These are phyloP conservation scores for Drosophila burlai DNA, from an alignment of 1,140 invertebrate genomes.

Conservation along the genomic window DNA sequence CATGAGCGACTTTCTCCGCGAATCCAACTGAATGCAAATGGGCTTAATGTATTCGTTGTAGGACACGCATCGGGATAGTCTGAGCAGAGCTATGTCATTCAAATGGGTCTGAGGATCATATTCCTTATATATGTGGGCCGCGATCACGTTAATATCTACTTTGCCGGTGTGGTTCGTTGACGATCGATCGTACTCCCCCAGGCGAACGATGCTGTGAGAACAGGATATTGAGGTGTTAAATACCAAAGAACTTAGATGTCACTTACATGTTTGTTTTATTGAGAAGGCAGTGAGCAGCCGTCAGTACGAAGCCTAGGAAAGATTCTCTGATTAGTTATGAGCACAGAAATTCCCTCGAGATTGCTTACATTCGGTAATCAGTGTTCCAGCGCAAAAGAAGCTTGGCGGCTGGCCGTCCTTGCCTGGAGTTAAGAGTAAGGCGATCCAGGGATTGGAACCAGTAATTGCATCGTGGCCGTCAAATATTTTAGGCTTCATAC, in stretches of 20 bases:
- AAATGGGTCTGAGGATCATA: fast-evolving
- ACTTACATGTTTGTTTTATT: slow-evolving; percentile 1
- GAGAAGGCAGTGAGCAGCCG: slow-evolving; percentile 7
- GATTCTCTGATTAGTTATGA: background rate
- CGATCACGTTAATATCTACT: background rate
- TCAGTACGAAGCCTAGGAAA: slow-evolving; percentile 15
- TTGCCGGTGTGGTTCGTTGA: too few relatives aligned
- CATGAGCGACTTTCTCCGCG: background rate
- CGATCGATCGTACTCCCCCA: slow-evolving; percentile 2
- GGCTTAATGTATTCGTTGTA: background rate
- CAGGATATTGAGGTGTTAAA: background rate
- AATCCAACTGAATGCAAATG: slow-evolving; percentile 15
- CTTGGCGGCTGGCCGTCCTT: background rate
- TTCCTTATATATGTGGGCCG: background rate
- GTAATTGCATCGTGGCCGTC: background rate
- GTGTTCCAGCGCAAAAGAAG: slow-evolving; percentile 5
- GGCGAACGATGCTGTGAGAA: background rate
- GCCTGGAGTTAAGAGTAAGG: background rate
- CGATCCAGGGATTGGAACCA: slow-evolving; percentile 9
- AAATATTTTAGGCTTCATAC: background rate
- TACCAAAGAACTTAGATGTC: background rate
- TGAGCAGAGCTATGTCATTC: slow-evolving; percentile 17
- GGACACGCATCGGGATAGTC: background rate
- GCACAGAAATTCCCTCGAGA: background rate
- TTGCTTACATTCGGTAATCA: slow-evolving; percentile 2